Evolutionary conservation across 2,797 vertebrate genomes (phyloP), one percentile per base, ranked within the genome.

Genomic region (Hozukius guyotensis): DNA sequence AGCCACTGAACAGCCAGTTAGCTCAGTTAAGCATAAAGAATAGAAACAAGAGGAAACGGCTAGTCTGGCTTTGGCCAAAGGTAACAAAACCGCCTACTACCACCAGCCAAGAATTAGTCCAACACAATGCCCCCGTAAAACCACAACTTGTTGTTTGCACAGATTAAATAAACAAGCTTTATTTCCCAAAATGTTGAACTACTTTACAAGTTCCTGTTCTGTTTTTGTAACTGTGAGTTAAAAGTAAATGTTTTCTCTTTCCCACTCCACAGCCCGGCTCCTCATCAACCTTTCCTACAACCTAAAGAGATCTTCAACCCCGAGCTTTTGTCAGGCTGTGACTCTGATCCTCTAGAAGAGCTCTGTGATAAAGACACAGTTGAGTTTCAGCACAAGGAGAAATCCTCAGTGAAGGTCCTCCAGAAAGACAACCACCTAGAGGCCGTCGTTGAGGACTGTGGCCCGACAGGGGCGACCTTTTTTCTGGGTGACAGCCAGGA

Each of bases 191-290:
- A 60, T 64, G 22, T 24, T 42, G 38, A 42, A 42, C 6, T 42
- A 42, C 22, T 42, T 10, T 32, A 10, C 49, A 18, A 67, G 24
- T 65, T 75, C 16, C 42, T 65, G 31, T 67, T 62, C 10, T 24
- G 22, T 62, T 38, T 38, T 38, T 8, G 6, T 18, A 68, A 10
- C 1, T 31, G 9, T 24, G 20, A 64, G 14, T 56, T 57, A 24
- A 24, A 24, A 61, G 12, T 68, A 5, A 55, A 56, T 65, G 1
- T 53, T 70, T 56, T 46, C 16, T 71, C 20, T 61, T 36, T 57
- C 16, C 34, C 3, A 0, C 55, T 72, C 57, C 22, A 16, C 90
- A 96, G 96, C 85, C 95, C 95, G 0, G 87, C 87, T 78, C 94
- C 93, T 82, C 95, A 92, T 72, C 84, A 95, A 22, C 93, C 94